Evolutionary conservation across 2,113 vertebrate genomes (phyloP).

Genomic region (Pagrus major): DNA sequence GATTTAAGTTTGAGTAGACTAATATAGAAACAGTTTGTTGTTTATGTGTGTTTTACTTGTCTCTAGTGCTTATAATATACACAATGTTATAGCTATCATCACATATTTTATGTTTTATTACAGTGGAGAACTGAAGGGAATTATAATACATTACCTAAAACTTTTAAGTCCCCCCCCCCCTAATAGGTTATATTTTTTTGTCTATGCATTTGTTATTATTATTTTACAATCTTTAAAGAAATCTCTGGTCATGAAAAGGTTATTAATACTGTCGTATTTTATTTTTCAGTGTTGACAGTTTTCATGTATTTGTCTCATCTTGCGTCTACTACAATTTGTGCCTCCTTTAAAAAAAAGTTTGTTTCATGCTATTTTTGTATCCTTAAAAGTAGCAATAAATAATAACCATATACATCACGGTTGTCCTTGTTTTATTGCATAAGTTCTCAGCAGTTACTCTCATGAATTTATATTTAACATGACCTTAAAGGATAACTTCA

Average conservation of each 20-base stretch:
- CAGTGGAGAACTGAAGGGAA: constrained; percentile 57
- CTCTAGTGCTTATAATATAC: constrained; percentile 77
- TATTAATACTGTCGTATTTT: constrained; percentile 55
- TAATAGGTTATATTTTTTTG: constrained; percentile 56
- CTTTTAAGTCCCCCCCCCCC: background rate
- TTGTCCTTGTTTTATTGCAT: constrained; percentile 10
- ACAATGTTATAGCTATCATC: constrained; percentile 53
- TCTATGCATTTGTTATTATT: constrained; percentile 39
- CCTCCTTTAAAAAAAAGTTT: constrained; percentile 34
- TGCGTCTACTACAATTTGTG: constrained; percentile 36
- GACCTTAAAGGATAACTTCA: background rate
- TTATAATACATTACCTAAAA: constrained; percentile 25
- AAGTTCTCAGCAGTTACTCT: background rate
- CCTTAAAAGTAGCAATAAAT: constrained; percentile 79
- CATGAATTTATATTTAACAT: background rate
- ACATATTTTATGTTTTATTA: constrained; percentile 62
- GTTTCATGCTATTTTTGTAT: constrained; percentile 78
- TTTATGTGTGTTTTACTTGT: constrained; percentile 80
- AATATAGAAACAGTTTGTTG: constrained; percentile 77
- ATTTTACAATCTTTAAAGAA: constrained; percentile 40
- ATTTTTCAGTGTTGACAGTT: constrained; percentile 53
- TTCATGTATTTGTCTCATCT: constrained; percentile 35
- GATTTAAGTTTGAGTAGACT: constrained; percentile 63
- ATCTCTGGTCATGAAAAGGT: constrained; percentile 34
- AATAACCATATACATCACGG: constrained; percentile 50